A percentile compares a stretch with the other conserved stretches of the same genome.
Conservation (phyloP, 2,113 vertebrate genomes). For the Trogon melanurus region DNA sequence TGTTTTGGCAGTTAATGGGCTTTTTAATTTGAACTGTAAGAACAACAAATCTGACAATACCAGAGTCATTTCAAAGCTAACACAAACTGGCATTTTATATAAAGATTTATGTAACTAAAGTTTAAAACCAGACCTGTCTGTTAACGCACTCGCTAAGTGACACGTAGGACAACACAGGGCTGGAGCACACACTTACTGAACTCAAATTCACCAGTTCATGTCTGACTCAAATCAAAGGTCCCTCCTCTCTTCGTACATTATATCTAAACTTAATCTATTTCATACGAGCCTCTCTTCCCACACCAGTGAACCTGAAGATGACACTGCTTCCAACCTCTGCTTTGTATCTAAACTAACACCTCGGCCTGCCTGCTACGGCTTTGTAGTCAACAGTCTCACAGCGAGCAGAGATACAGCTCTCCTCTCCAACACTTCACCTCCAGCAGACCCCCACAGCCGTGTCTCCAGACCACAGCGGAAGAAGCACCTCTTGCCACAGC, state of each 20-base stretch:
- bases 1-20: neutral
- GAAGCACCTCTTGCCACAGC: neutral
- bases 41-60: neutral
- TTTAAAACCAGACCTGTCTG: neutral
- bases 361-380: neutral
- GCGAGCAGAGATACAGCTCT: neutral
- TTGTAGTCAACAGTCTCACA: neutral
- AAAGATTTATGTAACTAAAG: neutral
- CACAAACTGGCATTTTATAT: fast-evolving
- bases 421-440: neutral
- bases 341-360: neutral
- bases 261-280: neutral
- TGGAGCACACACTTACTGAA: neutral
- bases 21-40: neutral
- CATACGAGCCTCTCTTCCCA: neutral
- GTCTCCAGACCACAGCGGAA: neutral
- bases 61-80: neutral
- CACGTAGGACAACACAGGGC: neutral
- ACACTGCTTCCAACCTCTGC: neutral
- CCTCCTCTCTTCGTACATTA: neutral
- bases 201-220: neutral
- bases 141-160: neutral
- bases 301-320: neutral
- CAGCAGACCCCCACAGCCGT: neutral
- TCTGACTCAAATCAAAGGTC: neutral